These are phyloP conservation scores for Azorinus chamasolen DNA, from an alignment of 2,888 invertebrate species.

Conservation along the genomic window DNA sequence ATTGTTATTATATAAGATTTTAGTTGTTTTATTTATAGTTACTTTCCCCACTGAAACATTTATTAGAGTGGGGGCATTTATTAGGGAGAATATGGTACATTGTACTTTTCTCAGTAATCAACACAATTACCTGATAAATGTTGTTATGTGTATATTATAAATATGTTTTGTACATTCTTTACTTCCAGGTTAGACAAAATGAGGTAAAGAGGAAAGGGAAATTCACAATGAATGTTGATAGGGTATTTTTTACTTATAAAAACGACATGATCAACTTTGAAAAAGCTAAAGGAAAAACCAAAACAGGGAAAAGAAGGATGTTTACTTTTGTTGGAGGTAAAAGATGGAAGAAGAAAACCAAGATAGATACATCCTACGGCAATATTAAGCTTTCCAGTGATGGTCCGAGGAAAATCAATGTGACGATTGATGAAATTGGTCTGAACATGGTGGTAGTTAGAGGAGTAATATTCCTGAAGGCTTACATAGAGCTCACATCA, in stretches of 20 bases:
- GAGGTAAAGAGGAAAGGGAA: conserved; percentile 13
- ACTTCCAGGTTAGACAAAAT: conserved; percentile 34
- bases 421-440: conserved; percentile 28
- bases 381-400: conserved; percentile 10
- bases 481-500: conserved; percentile 7
- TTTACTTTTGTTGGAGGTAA: conserved; percentile 15
- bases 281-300: background rate
- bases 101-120: too few species aligned
- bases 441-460: conserved; percentile 22
- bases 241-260: conserved; percentile 38
- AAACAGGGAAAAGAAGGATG: conserved; percentile 5
- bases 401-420: conserved; percentile 6
- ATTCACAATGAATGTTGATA: conserved; percentile 17
- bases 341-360: conserved; percentile 29
- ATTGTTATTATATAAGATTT: too few species aligned
- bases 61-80: too few species aligned
- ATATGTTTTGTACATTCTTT: conserved; percentile 5
- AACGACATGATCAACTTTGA: conserved; percentile 23
- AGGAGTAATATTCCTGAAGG: conserved; percentile 23
- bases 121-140: too few species aligned
- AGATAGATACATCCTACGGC: conserved; percentile 23
- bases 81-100: too few species aligned
- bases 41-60: too few species aligned
- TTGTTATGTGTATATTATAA: too few species aligned
- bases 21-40: too few species aligned